phyloP scores from a whole-genome alignment of 2,113 vertebrate genomes.

The Bostrychus sinensis region DNA sequence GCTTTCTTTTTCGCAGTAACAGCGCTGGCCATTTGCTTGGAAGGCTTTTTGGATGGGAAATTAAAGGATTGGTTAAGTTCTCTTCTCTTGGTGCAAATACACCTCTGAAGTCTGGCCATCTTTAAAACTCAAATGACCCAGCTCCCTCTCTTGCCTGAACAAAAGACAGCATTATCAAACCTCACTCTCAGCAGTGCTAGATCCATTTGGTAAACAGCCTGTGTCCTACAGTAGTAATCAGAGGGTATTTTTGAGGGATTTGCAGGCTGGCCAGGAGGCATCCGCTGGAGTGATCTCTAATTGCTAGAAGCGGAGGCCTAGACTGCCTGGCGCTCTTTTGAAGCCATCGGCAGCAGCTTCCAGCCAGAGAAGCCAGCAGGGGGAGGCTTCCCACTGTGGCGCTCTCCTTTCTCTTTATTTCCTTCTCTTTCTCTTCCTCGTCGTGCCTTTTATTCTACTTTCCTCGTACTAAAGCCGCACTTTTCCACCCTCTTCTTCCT shows the following conservation, averaged over 20 bases:
- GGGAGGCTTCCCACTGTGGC: conserved; percentile 74
- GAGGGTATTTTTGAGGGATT: conserved; percentile 80
- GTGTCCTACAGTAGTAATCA: conserved; percentile 80
- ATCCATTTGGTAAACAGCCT: conserved; percentile 80
- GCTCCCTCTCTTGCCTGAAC: conserved; percentile 59
- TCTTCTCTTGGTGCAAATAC: conserved; percentile 40
- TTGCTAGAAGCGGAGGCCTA: conserved; percentile 77
- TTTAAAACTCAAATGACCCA: conserved; percentile 67
- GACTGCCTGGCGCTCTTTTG: conserved; percentile 77
- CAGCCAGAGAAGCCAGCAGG: conserved; percentile 72
- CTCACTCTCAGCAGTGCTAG: conserved; percentile 68
- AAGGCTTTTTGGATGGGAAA: conserved; percentile 37
- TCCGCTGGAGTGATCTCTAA: conserved; percentile 80
- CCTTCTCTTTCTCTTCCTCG: conserved; percentile 48
- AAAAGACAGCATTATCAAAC: conserved; percentile 74
- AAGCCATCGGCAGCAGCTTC: conserved; percentile 74
- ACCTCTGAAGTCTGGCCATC: conserved; percentile 51
- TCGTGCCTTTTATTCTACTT: conserved; percentile 51
- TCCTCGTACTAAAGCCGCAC: conserved; percentile 34
- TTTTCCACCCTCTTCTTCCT: conserved; percentile 39
- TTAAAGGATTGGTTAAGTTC: conserved; percentile 48
- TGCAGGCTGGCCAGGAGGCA: conserved; percentile 79
- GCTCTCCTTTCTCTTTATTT: conserved; percentile 68
- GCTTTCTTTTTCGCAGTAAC: conserved; percentile 31
- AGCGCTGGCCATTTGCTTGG: conserved; percentile 14